A percentile compares a stretch with the other conserved stretches of the same genome.
These are phyloP conservation scores for Apamea monoglypha DNA, from an alignment of 2,888 invertebrate genomes.

Conservation along the genomic window DNA sequence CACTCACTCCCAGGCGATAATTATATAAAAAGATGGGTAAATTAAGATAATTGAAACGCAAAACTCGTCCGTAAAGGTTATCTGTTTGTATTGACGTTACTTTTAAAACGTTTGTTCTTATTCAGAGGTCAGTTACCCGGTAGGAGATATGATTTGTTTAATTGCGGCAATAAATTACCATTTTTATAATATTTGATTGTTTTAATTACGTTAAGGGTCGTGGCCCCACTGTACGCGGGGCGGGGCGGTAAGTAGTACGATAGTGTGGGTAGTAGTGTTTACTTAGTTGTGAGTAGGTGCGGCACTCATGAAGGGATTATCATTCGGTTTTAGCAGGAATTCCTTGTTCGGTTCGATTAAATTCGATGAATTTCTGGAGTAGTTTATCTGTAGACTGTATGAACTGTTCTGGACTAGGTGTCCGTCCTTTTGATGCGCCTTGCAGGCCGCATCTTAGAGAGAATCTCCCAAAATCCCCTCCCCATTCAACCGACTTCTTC, in stretches of 20 bases:
- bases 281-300: not conserved
- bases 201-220: conserved; percentile 50
- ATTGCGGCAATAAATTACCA: conserved; percentile 30
- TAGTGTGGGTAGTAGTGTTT: conserved; percentile 2
- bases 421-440: no score
- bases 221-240: conserved; percentile 49
- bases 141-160: conserved; percentile 53
- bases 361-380: not conserved
- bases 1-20: conserved; percentile 34
- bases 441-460: no score
- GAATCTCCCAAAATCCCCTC: no score
- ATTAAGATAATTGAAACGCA: conserved; percentile 60
- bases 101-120: conserved; percentile 68
- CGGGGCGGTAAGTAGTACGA: not conserved
- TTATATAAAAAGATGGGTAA: conserved; percentile 22
- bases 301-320: not conserved
- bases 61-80: conserved; percentile 61
- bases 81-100: conserved; percentile 58
- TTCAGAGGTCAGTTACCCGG: conserved; percentile 69
- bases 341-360: not conserved
- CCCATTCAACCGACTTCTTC: no score
- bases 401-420: not conserved
- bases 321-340: not conserved
- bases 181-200: conserved; percentile 47
- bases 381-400: not conserved